These are phyloP conservation scores for Himalopsyche japonica DNA, from an alignment of 2,888 invertebrate species.

Conservation along the genomic window DNA sequence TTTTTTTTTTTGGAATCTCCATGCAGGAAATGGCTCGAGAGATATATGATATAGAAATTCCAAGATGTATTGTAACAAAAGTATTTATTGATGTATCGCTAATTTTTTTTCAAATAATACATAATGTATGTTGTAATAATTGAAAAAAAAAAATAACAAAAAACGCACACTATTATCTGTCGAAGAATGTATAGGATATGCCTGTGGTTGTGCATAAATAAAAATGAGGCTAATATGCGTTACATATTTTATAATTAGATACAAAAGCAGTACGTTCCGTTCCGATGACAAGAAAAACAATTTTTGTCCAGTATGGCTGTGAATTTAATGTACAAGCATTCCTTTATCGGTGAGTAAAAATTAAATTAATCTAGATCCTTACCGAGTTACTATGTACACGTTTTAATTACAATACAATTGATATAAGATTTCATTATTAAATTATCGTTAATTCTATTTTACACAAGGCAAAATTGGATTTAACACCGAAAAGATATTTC, in stretches of 20 bases:
- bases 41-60: too few species aligned
- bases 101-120: too few species aligned
- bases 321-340: conserved; percentile 29
- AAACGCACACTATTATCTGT: background rate
- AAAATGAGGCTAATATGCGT: background rate
- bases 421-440: conserved; percentile 14
- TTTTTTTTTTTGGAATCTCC: too few species aligned
- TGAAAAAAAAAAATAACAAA: too few species aligned
- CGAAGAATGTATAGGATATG: background rate
- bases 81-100: too few species aligned
- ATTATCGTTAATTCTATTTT: conserved; percentile 11
- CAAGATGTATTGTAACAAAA: too few species aligned
- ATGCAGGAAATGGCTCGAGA: too few species aligned
- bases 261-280: conserved; percentile 38
- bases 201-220: background rate
- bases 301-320: conserved; percentile 29
- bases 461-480: conserved; percentile 35
- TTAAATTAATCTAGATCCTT: conserved; percentile 17
- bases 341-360: conserved; percentile 19
- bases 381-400: conserved; percentile 33
- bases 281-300: conserved; percentile 26
- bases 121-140: too few species aligned
- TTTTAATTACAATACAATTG: conserved; percentile 24
- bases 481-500: conserved; percentile 1
- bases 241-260: conserved; percentile 20